These are phyloP conservation scores for Malurus cyaneus DNA, from an alignment of 2,113 vertebrate genomes.

Conservation along the genomic window DNA sequence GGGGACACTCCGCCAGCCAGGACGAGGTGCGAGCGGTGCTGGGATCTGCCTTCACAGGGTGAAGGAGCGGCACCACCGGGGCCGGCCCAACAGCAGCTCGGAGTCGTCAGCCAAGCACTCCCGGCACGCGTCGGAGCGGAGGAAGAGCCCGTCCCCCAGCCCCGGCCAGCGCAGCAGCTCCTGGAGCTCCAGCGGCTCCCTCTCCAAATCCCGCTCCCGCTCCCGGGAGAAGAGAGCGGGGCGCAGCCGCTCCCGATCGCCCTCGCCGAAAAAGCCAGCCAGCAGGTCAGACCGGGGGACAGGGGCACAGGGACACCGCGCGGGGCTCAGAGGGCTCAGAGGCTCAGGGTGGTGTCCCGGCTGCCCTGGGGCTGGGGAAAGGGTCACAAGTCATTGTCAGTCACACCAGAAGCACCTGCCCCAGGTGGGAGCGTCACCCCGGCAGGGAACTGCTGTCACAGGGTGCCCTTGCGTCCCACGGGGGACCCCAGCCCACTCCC, in stretches of 20 bases:
- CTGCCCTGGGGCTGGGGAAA: not conserved
- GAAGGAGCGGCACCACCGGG: constrained; percentile 79
- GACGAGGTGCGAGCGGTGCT: not conserved
- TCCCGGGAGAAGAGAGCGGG: constrained; percentile 75
- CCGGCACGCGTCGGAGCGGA: constrained; percentile 78
- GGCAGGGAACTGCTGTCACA: accelerated
- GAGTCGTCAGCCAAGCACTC: constrained; percentile 77
- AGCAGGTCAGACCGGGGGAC: constrained; percentile 69
- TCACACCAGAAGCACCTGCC: not conserved
- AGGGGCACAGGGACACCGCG: accelerated
- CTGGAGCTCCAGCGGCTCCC: constrained; percentile 88
- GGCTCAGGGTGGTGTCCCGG: not conserved
- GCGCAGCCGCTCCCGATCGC: constrained; percentile 69
- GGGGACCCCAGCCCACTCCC: accelerated
- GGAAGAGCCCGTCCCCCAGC: constrained; percentile 83
- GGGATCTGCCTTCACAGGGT: constrained; percentile 36
- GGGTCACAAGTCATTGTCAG: not conserved
- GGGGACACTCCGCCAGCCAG: not conserved
- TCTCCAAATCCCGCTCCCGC: constrained; percentile 84
- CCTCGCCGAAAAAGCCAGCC: constrained; percentile 73
- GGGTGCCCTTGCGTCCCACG: not conserved
- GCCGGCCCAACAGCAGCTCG: constrained; percentile 79
- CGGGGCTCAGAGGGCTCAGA: not conserved
- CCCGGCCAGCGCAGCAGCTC: constrained; percentile 84
- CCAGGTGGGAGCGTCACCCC: not conserved